Evolutionary conservation across 1,140 invertebrate genomes (phyloP), one percentile per base, ranked within the genome.

Genomic region (Drepana arcuata): DNA sequence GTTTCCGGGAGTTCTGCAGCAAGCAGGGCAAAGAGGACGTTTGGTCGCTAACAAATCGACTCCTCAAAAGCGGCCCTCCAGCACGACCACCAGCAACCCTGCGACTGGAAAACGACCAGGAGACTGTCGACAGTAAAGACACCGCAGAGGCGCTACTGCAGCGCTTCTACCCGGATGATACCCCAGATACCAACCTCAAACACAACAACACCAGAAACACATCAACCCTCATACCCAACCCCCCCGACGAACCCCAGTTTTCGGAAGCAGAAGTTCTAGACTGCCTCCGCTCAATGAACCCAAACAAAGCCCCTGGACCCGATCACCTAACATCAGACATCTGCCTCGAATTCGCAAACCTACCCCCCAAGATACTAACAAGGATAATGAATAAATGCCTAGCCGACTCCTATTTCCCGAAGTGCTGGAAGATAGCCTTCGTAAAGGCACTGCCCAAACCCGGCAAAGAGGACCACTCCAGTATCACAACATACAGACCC

Each of bases 281-380:
- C n/a, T n/a, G n/a, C n/a, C n/a, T n/a, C n/a, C n/a, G n/a, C n/a
- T 14, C 7, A 1, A 61, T 61, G 39, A 42, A 32, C 12, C 25
- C 34, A 2, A 49, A 46, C 5, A 52, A 48, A 21, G 41, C 51
- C 0, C 48, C 55, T 0, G 55, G 59, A 0, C 1, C 23, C 0
- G 54, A 63, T 23, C 12, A 44, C 6, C 35, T 62, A 0, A 58
- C 51, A 1, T 28, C 55, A 0, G 59, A 63, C 14, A 62, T 62
- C 0, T 56, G 55, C 9, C 16, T 32, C 1, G 10, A 38, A 1
- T 41, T 47, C 11, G 9, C 35, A 1, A 16, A 18, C 0, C 0
- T 1, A 0, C 47, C 35, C 15, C 55, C 48, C 0, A 16, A 40
- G 3, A 11, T 53, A 9, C n/a, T 62, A 0, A 41, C 41, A 0